Conservation (phyloP, 2,888 invertebrate genomes). For the Chrysolina haemoptera region DNA sequence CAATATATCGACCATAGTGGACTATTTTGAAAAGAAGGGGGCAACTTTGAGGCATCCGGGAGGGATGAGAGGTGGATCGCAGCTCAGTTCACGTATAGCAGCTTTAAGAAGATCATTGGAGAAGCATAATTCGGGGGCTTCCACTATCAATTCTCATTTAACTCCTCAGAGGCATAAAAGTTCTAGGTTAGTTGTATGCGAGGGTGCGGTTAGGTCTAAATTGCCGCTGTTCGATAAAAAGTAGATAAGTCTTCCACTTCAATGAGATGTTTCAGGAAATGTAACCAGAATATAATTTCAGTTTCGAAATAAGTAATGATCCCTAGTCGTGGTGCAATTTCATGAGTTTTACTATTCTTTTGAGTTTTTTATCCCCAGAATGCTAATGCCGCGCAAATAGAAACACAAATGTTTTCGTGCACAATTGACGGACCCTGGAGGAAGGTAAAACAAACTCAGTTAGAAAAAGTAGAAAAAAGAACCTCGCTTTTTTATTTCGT, state of each 20-base stretch:
- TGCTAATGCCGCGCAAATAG: too few relatives aligned
- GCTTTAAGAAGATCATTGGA: conserved; percentile 65
- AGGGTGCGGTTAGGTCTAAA: conserved; percentile 90
- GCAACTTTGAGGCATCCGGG: conserved; percentile 73
- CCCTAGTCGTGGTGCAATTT: background rate
- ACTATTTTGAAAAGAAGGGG: conserved; percentile 88
- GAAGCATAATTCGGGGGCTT: conserved; percentile 56
- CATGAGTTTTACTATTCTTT: background rate
- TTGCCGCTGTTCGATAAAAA: conserved; percentile 88
- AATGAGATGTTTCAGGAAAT: conserved; percentile 28
- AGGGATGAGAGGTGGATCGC: conserved; percentile 65
- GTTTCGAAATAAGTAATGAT: too few relatives aligned
- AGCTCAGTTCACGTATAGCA: conserved; percentile 66
- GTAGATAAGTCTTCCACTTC: conserved; percentile 51
- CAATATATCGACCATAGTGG: conserved; percentile 87
- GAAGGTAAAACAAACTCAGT: too few relatives aligned
- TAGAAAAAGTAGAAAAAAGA: too few relatives aligned
- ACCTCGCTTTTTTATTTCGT: too few relatives aligned
- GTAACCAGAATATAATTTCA: conserved; percentile 48
- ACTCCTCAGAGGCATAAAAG: conserved; percentile 70
- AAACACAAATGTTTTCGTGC: too few relatives aligned
- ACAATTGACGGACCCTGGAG: too few relatives aligned
- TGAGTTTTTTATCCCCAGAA: too few relatives aligned
- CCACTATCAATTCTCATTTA: conserved; percentile 45
- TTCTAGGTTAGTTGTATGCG: conserved; percentile 83